Conservation (phyloP, 2,888 invertebrate species). For the Troglohyphantes excavatus region DNA sequence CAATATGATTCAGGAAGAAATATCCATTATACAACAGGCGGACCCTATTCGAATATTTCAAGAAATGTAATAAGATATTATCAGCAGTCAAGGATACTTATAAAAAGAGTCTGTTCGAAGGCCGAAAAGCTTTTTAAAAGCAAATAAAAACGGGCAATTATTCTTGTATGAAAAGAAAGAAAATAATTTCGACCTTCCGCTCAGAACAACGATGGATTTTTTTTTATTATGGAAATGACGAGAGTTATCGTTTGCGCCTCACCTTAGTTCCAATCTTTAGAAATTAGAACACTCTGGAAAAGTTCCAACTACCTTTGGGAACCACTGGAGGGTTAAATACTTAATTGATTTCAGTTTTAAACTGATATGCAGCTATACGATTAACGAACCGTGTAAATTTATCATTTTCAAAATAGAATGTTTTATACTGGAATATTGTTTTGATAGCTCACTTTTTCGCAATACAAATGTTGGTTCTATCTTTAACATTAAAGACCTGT, state of each 20-base stretch:
- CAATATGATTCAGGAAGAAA: neutral
- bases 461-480: too few relatives aligned
- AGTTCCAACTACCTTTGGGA: neutral
- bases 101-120: neutral
- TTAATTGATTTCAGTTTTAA: too few relatives aligned
- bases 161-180: neutral
- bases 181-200: neutral
- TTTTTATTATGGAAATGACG: neutral
- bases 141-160: neutral
- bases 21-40: neutral
- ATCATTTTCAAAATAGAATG: too few relatives aligned
- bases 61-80: neutral
- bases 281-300: neutral
- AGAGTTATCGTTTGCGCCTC: neutral
- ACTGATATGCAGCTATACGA: too few relatives aligned
- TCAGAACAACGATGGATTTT: neutral
- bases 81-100: neutral
- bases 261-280: neutral
- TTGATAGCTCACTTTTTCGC: too few relatives aligned
- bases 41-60: neutral
- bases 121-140: neutral
- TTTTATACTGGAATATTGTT: too few relatives aligned
- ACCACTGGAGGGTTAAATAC: too few relatives aligned
- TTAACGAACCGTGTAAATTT: too few relatives aligned
- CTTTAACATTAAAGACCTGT: too few relatives aligned